A percentile compares a stretch with the other conserved stretches of the same genome.
phyloP scores from a whole-genome alignment of 2,888 invertebrate species.

The Stenichneumon culpator region DNA sequence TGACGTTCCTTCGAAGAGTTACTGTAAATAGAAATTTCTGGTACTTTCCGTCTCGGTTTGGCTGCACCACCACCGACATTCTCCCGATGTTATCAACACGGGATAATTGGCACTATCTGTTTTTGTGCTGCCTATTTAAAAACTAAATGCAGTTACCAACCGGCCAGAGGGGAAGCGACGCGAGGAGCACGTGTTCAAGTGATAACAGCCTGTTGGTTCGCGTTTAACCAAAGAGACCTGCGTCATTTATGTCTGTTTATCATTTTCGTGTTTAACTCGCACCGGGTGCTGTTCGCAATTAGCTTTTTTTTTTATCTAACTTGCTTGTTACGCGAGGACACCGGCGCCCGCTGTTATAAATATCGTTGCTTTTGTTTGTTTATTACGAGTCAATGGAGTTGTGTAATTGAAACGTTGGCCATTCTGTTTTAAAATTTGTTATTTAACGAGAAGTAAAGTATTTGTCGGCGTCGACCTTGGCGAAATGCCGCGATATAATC shows the following conservation, averaged over 20 bases:
- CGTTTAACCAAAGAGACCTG: constrained; percentile 40
- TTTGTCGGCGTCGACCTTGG: constrained; percentile 18
- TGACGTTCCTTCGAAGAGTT: no score
- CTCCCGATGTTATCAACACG: background rate
- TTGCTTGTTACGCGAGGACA: constrained; percentile 31
- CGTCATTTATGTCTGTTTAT: constrained; percentile 63
- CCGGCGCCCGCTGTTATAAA: background rate
- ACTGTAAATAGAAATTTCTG: background rate
- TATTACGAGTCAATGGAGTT: constrained; percentile 25
- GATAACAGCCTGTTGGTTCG: constrained; percentile 52
- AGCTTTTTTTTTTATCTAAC: constrained; percentile 50
- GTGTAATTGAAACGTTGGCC: constrained; percentile 25
- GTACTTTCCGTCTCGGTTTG: background rate
- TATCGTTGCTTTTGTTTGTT: background rate
- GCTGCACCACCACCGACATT: background rate
- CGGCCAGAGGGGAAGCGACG: background rate
- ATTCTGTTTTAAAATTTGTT: constrained; percentile 17
- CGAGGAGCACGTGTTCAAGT: constrained; percentile 27
- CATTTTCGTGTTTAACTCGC: constrained; percentile 53
- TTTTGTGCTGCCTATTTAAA: background rate
- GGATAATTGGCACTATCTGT: background rate
- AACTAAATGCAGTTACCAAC: background rate
- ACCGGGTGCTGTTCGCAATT: constrained; percentile 53
- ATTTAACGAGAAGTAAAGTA: constrained; percentile 25
- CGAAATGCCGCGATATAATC: constrained; percentile 5